Evolutionary conservation across 2,113 vertebrate genomes (phyloP).

Genomic region (Eubucco bourcierii): DNA sequence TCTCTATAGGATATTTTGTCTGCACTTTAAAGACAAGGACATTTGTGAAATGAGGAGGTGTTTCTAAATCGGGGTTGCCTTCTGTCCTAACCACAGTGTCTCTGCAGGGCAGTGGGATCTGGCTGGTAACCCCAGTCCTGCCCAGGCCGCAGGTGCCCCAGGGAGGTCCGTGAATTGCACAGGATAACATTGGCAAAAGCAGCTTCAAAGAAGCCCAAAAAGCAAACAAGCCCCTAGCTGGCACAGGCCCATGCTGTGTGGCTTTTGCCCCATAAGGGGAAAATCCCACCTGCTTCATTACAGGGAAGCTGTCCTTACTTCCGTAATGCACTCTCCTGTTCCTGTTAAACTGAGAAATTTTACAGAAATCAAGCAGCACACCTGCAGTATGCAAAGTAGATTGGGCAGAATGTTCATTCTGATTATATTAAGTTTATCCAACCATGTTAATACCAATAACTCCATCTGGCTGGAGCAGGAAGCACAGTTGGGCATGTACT

Average conservation of each 20-base stretch:
- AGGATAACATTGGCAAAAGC: background rate
- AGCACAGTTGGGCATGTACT: slow-evolving; percentile 13
- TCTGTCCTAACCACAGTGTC: background rate
- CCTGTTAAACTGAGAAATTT: slow-evolving; percentile 21
- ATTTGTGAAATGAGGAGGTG: background rate
- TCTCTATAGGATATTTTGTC: background rate
- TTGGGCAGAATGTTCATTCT: slow-evolving; percentile 19
- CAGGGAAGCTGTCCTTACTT: background rate
- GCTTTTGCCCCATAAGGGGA: background rate
- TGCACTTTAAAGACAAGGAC: background rate
- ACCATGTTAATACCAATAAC: background rate
- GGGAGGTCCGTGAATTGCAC: background rate
- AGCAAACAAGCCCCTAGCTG: background rate
- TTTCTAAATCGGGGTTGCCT: background rate
- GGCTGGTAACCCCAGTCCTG: background rate
- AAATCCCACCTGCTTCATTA: slow-evolving; percentile 5
- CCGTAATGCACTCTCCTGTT: background rate
- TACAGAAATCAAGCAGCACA: background rate
- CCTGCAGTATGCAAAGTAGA: slow-evolving; percentile 1
- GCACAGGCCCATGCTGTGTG: background rate
- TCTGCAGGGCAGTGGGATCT: background rate
- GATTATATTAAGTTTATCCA: slow-evolving; percentile 44
- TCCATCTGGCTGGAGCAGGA: slow-evolving; percentile 36
- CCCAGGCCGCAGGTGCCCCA: accelerated
- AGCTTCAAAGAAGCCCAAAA: background rate